These are phyloP conservation scores for Chloroceryle amazona DNA, from an alignment of 2,797 vertebrate genomes.

Conservation along the genomic window DNA sequence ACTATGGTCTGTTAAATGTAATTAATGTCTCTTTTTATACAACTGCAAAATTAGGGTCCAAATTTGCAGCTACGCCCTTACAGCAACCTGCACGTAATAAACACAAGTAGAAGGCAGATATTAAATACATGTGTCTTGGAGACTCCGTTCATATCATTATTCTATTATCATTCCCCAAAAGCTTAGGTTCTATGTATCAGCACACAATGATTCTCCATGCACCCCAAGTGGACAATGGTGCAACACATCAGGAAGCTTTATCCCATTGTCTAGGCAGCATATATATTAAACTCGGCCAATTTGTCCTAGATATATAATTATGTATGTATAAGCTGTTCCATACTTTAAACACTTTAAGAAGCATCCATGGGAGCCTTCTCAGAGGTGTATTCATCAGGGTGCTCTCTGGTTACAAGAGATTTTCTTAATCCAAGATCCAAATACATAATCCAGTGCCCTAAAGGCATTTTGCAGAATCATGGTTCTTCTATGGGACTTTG, in stretches of 20 bases:
- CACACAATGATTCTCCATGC: background rate
- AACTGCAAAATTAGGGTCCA: background rate
- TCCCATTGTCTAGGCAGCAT: background rate
- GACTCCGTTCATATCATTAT: background rate
- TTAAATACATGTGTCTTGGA: background rate
- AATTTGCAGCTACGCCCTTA: background rate
- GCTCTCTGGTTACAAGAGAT: background rate
- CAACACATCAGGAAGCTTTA: background rate
- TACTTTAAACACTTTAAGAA: background rate
- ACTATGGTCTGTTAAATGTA: background rate
- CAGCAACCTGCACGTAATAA: background rate
- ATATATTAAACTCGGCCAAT: background rate
- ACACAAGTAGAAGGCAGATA: background rate
- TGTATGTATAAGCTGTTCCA: background rate
- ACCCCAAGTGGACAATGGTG: background rate
- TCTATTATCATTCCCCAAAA: background rate
- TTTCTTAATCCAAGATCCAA: background rate
- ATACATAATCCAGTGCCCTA: background rate
- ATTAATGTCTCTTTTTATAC: background rate
- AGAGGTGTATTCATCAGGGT: background rate
- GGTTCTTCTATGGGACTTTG: background rate
- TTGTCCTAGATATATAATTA: too few species aligned
- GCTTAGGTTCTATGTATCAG: background rate
- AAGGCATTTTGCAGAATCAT: background rate
- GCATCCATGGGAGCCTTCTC: background rate